Base-by-base conservation (phyloP, 2,797 vertebrate genomes). In the Odontamblyopus lacepedii region DNA sequence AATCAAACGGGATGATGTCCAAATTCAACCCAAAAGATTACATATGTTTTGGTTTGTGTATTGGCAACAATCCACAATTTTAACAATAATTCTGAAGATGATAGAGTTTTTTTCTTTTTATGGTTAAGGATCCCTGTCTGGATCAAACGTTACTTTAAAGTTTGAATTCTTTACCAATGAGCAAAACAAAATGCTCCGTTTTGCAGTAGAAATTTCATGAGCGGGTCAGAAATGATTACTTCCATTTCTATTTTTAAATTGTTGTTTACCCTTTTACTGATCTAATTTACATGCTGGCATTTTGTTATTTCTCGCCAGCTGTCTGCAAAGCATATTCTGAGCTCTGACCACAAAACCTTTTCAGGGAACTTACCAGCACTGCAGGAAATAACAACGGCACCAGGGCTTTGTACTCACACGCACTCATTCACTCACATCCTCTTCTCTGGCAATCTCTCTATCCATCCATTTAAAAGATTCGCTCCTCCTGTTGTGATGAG, bases 361-460 rank as follows among this genome's bases (percentile, higher is more conserved):
- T 51, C 73, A 83, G 63, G 73, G 72, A 79, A 82, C 60, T 75
- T 63, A 73, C 63, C 74, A 81, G 56, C 8, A 0, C 69, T 80
- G 71, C 80, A 78, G 74, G 84, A 89, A 87, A 82, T 67, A 60
- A 79, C 72, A 63, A 86, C 81, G 85, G 82, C 71, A 53, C 51
- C 48, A 63, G 55, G 69, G 77, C 78, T 75, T 78, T 71, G 77
- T 79, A 74, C 73, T 48, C 23, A 8, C 53, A 70, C 70, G 68
- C 60, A 71, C 64, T 70, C 51, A 73, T 69, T 75, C 75, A 64
- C 65, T 57, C 69, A 86, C 70, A 78, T 75, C 62, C 65, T 82
- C 48, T 65, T 67, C 30, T 72, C 75, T 32, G 1, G 59, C 44
- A 51, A 30, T 48, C 67, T n/a, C 53, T 16, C 53, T 62, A 6